Base-by-base conservation (phyloP, 1,140 invertebrate genomes). In the Subanguina moxae region DNA sequence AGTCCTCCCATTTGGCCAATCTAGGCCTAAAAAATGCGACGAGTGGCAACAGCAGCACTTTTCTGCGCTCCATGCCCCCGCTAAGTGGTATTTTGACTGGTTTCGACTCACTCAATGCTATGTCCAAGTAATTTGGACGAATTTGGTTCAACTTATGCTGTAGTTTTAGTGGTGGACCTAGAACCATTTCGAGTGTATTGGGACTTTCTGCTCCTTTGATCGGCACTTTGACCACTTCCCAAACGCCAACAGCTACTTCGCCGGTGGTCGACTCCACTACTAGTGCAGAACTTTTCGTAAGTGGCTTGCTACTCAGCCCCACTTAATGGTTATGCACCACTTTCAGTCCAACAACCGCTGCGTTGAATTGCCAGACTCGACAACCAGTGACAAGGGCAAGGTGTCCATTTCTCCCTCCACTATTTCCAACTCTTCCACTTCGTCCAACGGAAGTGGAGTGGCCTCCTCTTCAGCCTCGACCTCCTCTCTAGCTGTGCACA, bases 221-320 rank as follows among this genome's bases (percentile, higher is more conserved):
- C n/a, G 48, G 48, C 48, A 52, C 48, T 21, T 15, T 52, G 23
- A 52, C 48, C 48, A 52, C 48, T 21, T 52, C 48, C n/a, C 48
- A 52, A 25, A 52, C 48, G 17, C 48, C 48, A 3, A 52, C 48
- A 52, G 48, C 48, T 15, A 52, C 48, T 21, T 52, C 48, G 17
- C 48, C 48, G 3, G 23, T 52, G 8, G 48, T 52, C 48, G 48
- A 52, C 48, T 52, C 48, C n/a, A 52, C 48, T 8, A 52, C 48
- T 25, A 52, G 23, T 25, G 23, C 48, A 7, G 48, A 52, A 52
- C n/a, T 52, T 21, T 52, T 52, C 17, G 48, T 52, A 8, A 19
- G 48, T 52, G n/a, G n/a, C n/a, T n/a, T n/a, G n/a, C n/a, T n/a
- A n/a, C n/a, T n/a, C n/a, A n/a, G n/a, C n/a, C n/a, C n/a, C n/a